These are phyloP conservation scores for Myotis yumanensis DNA, from an alignment of 2,113 vertebrate genomes.

Conservation along the genomic window DNA sequence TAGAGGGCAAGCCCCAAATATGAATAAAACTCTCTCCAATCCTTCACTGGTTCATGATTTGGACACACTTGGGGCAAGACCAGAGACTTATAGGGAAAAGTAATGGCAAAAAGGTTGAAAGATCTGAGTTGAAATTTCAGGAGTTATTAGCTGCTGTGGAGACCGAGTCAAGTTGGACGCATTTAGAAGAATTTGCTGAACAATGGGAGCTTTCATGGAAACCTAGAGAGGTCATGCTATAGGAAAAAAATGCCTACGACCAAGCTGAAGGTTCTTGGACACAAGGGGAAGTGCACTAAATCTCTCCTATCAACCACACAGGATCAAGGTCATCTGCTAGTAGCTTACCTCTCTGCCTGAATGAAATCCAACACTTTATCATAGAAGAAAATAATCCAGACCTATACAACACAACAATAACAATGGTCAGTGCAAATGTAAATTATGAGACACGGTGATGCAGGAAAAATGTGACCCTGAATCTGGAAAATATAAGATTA, in stretches of 20 bases:
- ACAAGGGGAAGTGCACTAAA: not conserved
- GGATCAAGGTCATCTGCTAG: not conserved
- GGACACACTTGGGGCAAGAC: not conserved
- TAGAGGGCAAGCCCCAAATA: rapidly evolving
- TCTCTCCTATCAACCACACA: not conserved
- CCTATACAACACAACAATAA: not conserved
- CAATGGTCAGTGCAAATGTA: not conserved
- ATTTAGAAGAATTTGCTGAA: not conserved
- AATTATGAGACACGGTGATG: not conserved
- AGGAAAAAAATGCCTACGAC: not conserved
- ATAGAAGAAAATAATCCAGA: not conserved
- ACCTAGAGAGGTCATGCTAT: not conserved
- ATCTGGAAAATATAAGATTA: not conserved
- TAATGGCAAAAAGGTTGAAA: not conserved
- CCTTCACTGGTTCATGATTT: not conserved
- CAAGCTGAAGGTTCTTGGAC: not conserved
- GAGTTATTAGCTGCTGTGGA: not conserved
- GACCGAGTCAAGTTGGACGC: not conserved
- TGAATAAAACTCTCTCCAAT: not conserved
- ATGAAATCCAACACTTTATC: not conserved
- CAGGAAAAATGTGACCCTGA: not conserved
- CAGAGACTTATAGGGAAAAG: not conserved
- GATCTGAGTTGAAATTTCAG: not conserved
- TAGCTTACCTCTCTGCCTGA: not conserved
- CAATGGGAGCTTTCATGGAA: not conserved